Evolutionary conservation across 2,113 vertebrate species (phyloP), one percentile per base, ranked within the genome.

Genomic region (Azemiops feae): DNA sequence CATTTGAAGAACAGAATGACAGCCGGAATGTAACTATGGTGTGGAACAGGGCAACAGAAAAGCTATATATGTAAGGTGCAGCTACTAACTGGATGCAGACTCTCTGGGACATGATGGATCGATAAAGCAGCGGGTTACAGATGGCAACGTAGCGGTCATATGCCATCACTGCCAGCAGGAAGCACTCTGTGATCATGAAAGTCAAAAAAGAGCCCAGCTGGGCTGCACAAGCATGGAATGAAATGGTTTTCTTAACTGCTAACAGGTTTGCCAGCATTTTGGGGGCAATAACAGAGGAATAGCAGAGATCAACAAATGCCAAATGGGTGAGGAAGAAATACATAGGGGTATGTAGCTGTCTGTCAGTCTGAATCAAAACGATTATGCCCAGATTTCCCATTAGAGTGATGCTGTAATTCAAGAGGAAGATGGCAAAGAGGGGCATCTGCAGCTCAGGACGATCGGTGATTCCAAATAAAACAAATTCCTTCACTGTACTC

Each of bases 1-100:
- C 18, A 0, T 94, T 96, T 3, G 95, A 53, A 0, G 16, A 93
- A 90, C 94, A 96, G 86, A 96, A 97, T 30, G 91, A 92, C 20
- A 96, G 6, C 0, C 5, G 52, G 14, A 92, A 92, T 64, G 93
- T 88, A 7, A 96, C 91, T 2, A 95, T 55, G 1, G 94, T 96
- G 34, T 97, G 96, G 34, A 95, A 53, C 88, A 95, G 53, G 91
- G 54, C 14, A 45, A 93, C 87, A n/a, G 60, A 43, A 47, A 90
- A 88, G 14, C 89, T 57, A 20, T 92, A 93, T 90, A 88, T 34
- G 45, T 91, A 88, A 16, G 91, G 69, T 64, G 43, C 55, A 30
- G 53, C 16, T 14, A 88, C 89, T 30, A 94, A 23, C 45, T 30
- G 53, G 47, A 58, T 16, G 57, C 74, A 91, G 0, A 90, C 11